Percentiles rank a stretch among this genome's conserved stretches.
These are phyloP conservation scores for Uloborus plumipes DNA, from an alignment of 2,888 invertebrate genomes.

Conservation along the genomic window DNA sequence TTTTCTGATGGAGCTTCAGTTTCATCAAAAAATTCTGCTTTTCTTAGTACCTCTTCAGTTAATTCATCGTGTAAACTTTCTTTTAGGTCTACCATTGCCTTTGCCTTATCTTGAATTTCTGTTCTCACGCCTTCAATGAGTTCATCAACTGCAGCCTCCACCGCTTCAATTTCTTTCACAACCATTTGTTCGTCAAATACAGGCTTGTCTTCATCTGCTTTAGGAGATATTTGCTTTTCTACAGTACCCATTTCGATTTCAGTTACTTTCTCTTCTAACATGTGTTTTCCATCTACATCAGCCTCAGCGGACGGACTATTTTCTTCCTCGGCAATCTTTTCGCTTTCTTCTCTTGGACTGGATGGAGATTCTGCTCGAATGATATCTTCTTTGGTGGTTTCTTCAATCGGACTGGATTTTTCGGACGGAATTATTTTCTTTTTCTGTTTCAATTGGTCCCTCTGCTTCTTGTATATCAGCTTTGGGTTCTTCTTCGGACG, in stretches of 20 bases:
- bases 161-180: conserved; percentile 60
- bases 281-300: not conserved
- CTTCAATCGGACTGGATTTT: conserved; percentile 33
- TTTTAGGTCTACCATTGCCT: conserved; percentile 4
- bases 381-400: conserved; percentile 22
- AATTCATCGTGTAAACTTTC: not conserved
- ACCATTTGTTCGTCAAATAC: conserved; percentile 56
- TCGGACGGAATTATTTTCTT: conserved; percentile 46
- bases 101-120: conserved; percentile 40
- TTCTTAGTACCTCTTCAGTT: not conserved
- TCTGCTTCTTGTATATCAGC: conserved; percentile 13
- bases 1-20: not conserved
- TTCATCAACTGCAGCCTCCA: conserved; percentile 59
- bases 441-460: conserved; percentile 36
- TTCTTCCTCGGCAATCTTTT: conserved; percentile 26
- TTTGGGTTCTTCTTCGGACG: conserved; percentile 28
- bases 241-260: not conserved
- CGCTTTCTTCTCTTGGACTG: conserved; percentile 28
- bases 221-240: not conserved
- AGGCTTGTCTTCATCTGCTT: not conserved
- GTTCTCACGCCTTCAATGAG: conserved; percentile 56
- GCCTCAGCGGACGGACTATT: conserved; percentile 47
- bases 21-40: conserved; percentile 2
- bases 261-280: not conserved
- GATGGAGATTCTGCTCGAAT: conserved; percentile 16